Base-by-base conservation (phyloP, 1,140 invertebrate species). In the Sinonovacula constricta region DNA sequence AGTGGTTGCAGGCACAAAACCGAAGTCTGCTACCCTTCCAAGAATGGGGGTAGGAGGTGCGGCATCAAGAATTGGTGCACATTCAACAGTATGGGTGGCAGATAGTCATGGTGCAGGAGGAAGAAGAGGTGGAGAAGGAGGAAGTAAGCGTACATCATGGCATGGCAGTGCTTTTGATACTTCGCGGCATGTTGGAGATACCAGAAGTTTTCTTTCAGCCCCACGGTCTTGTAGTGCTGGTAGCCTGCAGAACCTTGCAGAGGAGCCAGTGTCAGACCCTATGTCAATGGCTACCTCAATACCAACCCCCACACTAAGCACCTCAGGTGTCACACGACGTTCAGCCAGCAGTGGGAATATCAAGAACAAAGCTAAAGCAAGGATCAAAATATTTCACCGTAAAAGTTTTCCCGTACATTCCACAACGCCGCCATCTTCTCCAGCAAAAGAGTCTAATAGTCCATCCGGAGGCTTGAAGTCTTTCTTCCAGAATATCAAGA, bases 401-500 rank as follows among this genome's bases (percentile, higher is more conserved):
- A 51, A 51, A 33, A 76, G 72, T 53, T 76, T 34, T 39, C 53
- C 60, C 26, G 51, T 56, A 0, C 56, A 67, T 56, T 63, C 62
- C 7, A n/a, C n/a, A n/a, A 28, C 72, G 24, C 72, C 72, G 1
- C 22, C 72, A n/a, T 24, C 62, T 26, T 76, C 72, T 1, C 72
- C 72, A 18, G 26, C 63, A 4, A 76, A 76, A 45, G 18, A n/a
- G 14, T 45, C 72, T n/a, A 26, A 36, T 5, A 45, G 57, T n/a
- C n/a, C n/a, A n/a, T n/a, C n/a, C 7, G 56, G 15, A 3, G 72
- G 62, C 45, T 67, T 76, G 14, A 76, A 65, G 24, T 76, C 72
- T 24, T 67, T 76, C 4, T 76, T 76, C 65, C 62, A 76, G 56
- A 76, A 76, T 59, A 56, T 76, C 0, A 76, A 67, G 59, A 76